phyloP scores from a whole-genome alignment of 2,888 invertebrate genomes.

The Leptura quadrifasciata region DNA sequence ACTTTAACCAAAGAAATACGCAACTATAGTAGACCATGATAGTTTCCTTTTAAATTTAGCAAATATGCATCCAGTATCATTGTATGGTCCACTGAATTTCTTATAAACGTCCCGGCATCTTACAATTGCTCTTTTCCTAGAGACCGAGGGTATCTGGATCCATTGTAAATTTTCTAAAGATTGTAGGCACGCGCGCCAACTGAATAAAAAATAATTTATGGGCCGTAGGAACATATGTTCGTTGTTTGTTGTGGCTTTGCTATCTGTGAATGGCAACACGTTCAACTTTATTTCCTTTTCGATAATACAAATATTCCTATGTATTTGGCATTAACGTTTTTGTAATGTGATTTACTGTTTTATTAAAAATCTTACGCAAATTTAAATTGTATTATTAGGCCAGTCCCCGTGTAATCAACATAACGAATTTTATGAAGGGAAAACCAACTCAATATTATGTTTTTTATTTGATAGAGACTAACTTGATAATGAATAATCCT shows the following conservation, averaged over 20 bases:
- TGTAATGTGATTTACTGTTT: not conserved
- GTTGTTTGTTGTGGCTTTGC: slow-evolving; percentile 59
- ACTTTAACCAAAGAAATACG: slow-evolving; percentile 47
- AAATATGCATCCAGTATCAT: not conserved
- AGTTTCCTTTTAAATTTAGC: slow-evolving; percentile 19
- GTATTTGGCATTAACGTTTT: not conserved
- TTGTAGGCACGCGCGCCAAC: slow-evolving; percentile 69
- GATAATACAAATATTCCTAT: slow-evolving; percentile 15
- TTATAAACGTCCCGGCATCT: slow-evolving; percentile 62
- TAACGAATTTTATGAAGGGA: too few relatives aligned
- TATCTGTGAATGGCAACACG: slow-evolving; percentile 27
- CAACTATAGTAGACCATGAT: slow-evolving; percentile 43
- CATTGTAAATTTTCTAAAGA: slow-evolving; percentile 69
- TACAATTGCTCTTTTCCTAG: slow-evolving; percentile 67
- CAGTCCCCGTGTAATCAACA: too few relatives aligned
- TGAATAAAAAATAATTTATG: slow-evolving; percentile 71
- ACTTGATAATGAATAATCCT: too few relatives aligned
- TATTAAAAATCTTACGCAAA: not conserved
- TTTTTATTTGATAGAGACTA: too few relatives aligned
- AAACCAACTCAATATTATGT: too few relatives aligned
- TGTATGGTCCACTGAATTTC: slow-evolving; percentile 60
- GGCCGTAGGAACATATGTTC: slow-evolving; percentile 68
- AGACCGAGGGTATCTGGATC: slow-evolving; percentile 61
- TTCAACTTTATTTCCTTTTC: slow-evolving; percentile 11
- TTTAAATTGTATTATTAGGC: too few relatives aligned